Evolutionary conservation across 2,888 invertebrate genomes (phyloP).

Genomic region (Meiosimyza decipiens): DNA sequence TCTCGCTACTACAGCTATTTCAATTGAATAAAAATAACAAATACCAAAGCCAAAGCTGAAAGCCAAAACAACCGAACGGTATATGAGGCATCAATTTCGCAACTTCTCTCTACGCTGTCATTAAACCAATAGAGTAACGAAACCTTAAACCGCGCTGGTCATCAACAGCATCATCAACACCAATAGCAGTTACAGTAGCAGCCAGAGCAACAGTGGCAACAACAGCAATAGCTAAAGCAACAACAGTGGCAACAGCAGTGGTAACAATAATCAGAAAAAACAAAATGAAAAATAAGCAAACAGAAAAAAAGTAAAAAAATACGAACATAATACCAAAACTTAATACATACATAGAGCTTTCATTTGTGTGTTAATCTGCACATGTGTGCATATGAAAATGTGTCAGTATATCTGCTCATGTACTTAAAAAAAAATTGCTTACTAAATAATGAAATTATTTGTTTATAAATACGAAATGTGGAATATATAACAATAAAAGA

Average conservation of each 20-base stretch:
- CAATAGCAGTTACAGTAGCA: background rate
- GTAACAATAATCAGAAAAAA: conserved; percentile 2
- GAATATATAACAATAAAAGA: too few relatives aligned
- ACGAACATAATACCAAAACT: too few relatives aligned
- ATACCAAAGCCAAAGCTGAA: too few relatives aligned
- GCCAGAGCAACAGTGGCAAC: background rate
- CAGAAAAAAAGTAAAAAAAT: background rate
- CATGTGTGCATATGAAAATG: conserved; percentile 4
- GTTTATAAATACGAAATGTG: too few relatives aligned
- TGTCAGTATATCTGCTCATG: background rate
- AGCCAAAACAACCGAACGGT: too few relatives aligned
- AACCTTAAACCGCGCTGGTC: conserved; percentile 25
- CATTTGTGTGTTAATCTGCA: background rate
- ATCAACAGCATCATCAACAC: conserved; percentile 10
- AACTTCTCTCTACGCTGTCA: conserved; percentile 14
- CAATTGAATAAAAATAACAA: too few relatives aligned
- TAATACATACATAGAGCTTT: too few relatives aligned
- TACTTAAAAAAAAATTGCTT: too few relatives aligned
- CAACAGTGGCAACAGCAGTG: conserved; percentile 2
- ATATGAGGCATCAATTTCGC: conserved; percentile 2
- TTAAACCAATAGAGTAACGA: conserved; percentile 28
- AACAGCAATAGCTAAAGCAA: background rate
- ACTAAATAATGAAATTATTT: too few relatives aligned
- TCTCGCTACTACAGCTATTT: too few relatives aligned
- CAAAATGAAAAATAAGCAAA: background rate